A percentile compares a stretch with the other conserved stretches of the same genome.
phyloP scores from a whole-genome alignment of 2,888 invertebrate species.

The Nipponacmea schrenckii region DNA sequence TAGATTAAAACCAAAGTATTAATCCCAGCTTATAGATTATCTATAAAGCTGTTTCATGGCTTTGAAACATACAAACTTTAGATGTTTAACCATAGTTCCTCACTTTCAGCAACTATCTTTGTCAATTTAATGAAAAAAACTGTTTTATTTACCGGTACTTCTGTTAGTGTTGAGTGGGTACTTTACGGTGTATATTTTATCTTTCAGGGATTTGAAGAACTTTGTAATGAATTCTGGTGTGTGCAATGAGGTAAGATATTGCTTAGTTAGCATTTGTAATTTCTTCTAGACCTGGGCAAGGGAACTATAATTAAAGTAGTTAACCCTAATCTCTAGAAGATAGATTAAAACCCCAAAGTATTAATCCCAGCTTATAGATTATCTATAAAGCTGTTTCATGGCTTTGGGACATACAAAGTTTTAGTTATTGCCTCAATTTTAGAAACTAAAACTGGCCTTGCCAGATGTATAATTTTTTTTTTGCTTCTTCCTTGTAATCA shows the following conservation, averaged over 20 bases:
- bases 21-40: neutral
- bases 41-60: conserved; percentile 1
- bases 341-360: neutral
- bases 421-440: no score
- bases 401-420: neutral
- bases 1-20: neutral
- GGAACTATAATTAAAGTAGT: neutral
- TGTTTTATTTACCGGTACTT: no score
- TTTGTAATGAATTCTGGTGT: neutral
- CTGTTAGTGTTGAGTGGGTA: no score
- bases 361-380: conserved; percentile 2
- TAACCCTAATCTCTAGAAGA: conserved; percentile 1
- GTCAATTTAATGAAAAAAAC: no score
- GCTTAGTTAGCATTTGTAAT: neutral
- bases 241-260: neutral
- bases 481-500: no score
- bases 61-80: neutral
- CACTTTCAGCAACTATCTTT: no score
- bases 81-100: no score
- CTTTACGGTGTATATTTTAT: no score
- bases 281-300: conserved; percentile 2
- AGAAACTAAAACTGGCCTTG: no score
- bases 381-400: conserved; percentile 3
- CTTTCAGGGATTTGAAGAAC: no score
- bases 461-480: no score